Conservation (phyloP, 2,888 invertebrate genomes). For the Drosophila heteroneura region DNA sequence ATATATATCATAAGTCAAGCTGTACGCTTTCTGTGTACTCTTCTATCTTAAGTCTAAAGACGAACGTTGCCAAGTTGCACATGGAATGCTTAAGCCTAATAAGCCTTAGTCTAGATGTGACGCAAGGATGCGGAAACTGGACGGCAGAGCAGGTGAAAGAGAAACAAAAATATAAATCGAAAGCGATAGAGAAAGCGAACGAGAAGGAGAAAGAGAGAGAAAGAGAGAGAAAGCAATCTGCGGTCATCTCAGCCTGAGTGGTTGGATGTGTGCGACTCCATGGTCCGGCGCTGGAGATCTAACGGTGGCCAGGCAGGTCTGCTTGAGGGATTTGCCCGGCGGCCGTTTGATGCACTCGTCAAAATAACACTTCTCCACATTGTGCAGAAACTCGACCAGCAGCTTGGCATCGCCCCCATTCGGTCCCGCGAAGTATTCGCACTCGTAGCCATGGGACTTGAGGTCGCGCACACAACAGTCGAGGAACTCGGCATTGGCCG, state of each 20-base stretch:
- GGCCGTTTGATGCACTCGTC: slow-evolving; percentile 87
- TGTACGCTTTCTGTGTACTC: slow-evolving; percentile 36
- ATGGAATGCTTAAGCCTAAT: slow-evolving; percentile 40
- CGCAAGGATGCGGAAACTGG: slow-evolving; percentile 15
- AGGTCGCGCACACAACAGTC: slow-evolving; percentile 91
- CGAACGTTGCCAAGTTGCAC: slow-evolving; percentile 40
- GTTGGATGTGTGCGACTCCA: slow-evolving; percentile 79
- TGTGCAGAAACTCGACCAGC: slow-evolving; percentile 88
- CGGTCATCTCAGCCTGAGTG: slow-evolving; percentile 73
- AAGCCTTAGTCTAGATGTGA: slow-evolving; percentile 18
- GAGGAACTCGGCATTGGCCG: slow-evolving; percentile 90
- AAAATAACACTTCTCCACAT: slow-evolving; percentile 87
- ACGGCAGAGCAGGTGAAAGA: slow-evolving; percentile 25
- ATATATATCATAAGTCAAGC: slow-evolving; percentile 30
- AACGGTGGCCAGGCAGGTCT: slow-evolving; percentile 87
- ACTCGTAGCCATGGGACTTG: slow-evolving; percentile 87
- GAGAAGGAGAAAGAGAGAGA: neutral
- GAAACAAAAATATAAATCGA: neutral
- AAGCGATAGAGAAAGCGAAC: neutral
- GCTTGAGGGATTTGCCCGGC: slow-evolving; percentile 86
- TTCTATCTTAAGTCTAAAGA: slow-evolving; percentile 34
- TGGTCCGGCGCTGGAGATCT: slow-evolving; percentile 82
- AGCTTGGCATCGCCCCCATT: slow-evolving; percentile 91
- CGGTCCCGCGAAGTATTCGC: slow-evolving; percentile 91
- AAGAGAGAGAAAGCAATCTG: neutral